phyloP scores from a whole-genome alignment of 2,113 vertebrate species.

The Tautogolabrus adspersus region DNA sequence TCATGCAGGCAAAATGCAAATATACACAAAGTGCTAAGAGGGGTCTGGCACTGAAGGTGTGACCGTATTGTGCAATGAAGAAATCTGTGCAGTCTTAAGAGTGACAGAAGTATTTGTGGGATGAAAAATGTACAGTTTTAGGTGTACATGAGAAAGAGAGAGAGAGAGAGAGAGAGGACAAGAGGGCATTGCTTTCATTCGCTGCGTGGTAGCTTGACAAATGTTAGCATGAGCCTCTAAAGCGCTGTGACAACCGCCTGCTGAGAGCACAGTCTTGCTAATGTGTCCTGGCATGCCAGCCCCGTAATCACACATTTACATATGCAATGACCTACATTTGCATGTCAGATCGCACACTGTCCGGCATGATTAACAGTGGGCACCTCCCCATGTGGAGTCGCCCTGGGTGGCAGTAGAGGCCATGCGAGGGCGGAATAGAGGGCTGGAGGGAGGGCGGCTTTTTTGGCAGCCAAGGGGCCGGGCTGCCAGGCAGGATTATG shows the following conservation, averaged over 20 bases:
- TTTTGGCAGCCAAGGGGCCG: constrained; percentile 97
- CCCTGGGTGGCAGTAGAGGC: constrained; percentile 91
- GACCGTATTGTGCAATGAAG: constrained; percentile 20
- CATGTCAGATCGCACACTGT: constrained; percentile 99
- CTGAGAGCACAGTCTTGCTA: constrained; percentile 98
- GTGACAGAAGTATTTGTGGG: constrained; percentile 25
- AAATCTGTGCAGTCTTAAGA: not conserved
- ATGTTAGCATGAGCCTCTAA: constrained; percentile 93
- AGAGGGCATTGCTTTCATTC: constrained; percentile 87
- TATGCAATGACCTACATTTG: constrained; percentile 99
- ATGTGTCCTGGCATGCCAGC: constrained; percentile 98
- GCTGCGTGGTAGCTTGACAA: constrained; percentile 92
- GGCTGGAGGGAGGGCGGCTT: constrained; percentile 81
- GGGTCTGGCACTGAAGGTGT: not conserved
- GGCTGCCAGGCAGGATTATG: constrained; percentile 99
- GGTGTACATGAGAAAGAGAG: constrained; percentile 17
- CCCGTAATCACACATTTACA: constrained; percentile 99
- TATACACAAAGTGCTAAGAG: not conserved
- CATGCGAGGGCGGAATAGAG: constrained; percentile 76
- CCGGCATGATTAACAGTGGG: constrained; percentile 95
- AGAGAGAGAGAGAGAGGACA: constrained; percentile 46
- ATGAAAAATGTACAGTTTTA: constrained; percentile 30
- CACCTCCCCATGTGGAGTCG: constrained; percentile 93
- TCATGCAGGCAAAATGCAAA: not conserved
- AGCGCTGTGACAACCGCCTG: constrained; percentile 96